These are phyloP conservation scores for Epizoanthus rinbou DNA, from an alignment of 92 coral and sea anemone genomes.

Conservation along the genomic window DNA sequence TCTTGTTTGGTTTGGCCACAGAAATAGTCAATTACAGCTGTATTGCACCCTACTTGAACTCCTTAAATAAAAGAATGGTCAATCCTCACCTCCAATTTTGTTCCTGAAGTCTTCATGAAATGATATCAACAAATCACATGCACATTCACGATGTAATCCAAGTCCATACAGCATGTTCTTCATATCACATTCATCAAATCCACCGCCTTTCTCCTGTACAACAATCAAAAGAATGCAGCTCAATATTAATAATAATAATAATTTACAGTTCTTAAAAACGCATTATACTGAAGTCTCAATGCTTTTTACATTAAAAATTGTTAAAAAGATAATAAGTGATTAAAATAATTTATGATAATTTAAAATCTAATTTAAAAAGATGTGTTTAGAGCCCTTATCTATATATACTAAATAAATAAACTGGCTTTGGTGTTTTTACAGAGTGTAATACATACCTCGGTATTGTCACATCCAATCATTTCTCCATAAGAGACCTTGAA, in stretches of 20 bases:
- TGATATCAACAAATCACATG: constrained; percentile 55
- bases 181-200: constrained; percentile 65
- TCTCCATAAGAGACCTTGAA: constrained; percentile 97
- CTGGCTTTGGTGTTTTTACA: too few species aligned
- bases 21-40: neutral
- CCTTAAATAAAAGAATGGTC: neutral
- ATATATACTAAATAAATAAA: too few species aligned
- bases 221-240: neutral
- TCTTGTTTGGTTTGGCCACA: too few species aligned
- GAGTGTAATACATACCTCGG: constrained; percentile 81
- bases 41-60: neutral
- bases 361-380: too few species aligned
- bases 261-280: too few species aligned
- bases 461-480: constrained; percentile 99
- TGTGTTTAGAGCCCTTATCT: too few species aligned
- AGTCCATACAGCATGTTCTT: constrained; percentile 75
- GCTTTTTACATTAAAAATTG: too few species aligned
- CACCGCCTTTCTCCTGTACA: constrained; percentile 60
- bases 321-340: too few species aligned
- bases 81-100: constrained; percentile 63
- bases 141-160: constrained; percentile 57
- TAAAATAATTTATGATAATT: too few species aligned
- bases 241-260: too few species aligned
- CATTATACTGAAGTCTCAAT: too few species aligned
- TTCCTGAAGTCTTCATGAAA: constrained; percentile 65